phyloP scores from a whole-genome alignment of 2,797 vertebrate genomes.

The Premnoplex brunnescens region DNA sequence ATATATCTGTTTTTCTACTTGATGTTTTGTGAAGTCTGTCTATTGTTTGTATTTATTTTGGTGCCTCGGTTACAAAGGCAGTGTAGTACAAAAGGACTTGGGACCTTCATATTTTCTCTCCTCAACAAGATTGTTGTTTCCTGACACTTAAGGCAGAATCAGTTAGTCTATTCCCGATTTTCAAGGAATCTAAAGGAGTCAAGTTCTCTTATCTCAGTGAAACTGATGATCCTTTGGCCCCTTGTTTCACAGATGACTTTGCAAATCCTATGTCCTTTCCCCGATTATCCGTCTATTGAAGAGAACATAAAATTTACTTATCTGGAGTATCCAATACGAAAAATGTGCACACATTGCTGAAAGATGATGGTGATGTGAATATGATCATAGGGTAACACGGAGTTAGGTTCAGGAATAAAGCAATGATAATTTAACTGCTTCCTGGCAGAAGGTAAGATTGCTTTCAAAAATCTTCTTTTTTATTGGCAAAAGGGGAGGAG shows the following conservation, averaged over 20 bases:
- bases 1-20: neutral
- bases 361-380: neutral
- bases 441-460: neutral
- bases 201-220: neutral
- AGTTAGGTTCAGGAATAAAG: neutral
- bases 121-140: neutral
- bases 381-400: neutral
- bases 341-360: neutral
- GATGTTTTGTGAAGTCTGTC: neutral
- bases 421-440: neutral
- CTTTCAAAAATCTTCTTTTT: neutral
- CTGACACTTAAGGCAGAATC: neutral
- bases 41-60: neutral
- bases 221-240: neutral
- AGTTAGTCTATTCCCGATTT: neutral
- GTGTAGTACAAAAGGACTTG: neutral
- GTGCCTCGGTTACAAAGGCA: neutral
- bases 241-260: neutral
- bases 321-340: neutral
- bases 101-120: neutral
- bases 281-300: neutral
- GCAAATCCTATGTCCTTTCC: neutral
- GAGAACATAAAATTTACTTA: conserved; percentile 1
- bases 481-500: neutral
- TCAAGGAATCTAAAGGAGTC: neutral